A percentile compares a stretch with the other conserved stretches of the same genome.
Evolutionary conservation across 1,140 invertebrate genomes (phyloP).

Genomic region (Bursaphelenchus mucronatus): DNA sequence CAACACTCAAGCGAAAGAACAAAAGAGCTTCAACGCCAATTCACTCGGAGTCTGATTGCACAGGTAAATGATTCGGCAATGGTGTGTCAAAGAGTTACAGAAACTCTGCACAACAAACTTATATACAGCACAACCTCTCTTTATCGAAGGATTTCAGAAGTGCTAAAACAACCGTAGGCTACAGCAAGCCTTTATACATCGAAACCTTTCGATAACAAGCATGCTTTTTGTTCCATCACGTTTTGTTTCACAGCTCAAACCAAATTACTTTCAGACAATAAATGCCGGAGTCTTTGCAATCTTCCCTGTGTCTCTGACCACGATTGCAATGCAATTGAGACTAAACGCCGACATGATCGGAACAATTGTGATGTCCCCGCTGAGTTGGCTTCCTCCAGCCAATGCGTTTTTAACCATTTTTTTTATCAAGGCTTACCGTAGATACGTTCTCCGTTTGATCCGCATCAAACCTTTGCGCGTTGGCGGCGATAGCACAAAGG

Average conservation of each 20-base stretch:
- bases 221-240: no score
- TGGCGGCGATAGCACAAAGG: no score
- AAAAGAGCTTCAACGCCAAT: neutral
- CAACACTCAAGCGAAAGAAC: neutral
- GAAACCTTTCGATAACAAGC: no score
- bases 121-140: no score
- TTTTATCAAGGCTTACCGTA: neutral
- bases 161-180: no score
- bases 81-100: no score
- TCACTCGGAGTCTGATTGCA: neutral
- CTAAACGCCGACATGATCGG: neutral
- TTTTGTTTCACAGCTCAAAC: no score
- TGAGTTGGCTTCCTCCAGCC: neutral
- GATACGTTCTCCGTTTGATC: neutral
- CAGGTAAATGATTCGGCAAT: neutral
- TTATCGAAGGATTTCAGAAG: no score
- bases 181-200: slow-evolving; percentile 2
- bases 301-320: neutral
- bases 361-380: neutral
- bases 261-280: neutral
- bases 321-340: slow-evolving; percentile 3
- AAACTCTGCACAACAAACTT: no score
- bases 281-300: slow-evolving; percentile 5
- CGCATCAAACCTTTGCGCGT: no score
- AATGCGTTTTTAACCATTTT: neutral